Evolutionary conservation across 2,888 invertebrate genomes (phyloP), one percentile per base, ranked within the genome.

Genomic region (Lochmaea crataegi): DNA sequence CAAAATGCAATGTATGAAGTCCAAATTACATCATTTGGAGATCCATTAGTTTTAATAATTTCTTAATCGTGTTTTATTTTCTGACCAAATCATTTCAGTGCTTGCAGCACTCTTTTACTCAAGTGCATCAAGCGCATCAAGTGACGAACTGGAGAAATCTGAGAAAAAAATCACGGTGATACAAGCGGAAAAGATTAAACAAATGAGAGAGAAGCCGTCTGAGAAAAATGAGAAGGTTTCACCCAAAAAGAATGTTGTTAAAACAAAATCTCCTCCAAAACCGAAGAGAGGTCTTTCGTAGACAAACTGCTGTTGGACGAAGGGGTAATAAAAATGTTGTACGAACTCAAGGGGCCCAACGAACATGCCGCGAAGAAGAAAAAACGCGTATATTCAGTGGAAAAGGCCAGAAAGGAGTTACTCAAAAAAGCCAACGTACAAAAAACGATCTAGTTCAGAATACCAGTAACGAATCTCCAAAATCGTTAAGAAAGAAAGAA

Each of bases 281-380:
- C 57, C 75, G n/a, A 80, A 80, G 65, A 82, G 82, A 60, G 64
- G 71, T 41, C 71, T 91, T 71, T 89, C 91, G 89, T 96, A 67
- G 94, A 95, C 81, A 91, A 89, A 74, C 85, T 96, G 66, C 87
- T 96, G 74, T 94, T 93, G 87, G 96, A 96, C 84, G 96, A 96
- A 84, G 95, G 96, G 1, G 95, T 95, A 3, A 93, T 94, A 2
- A 95, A 95, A 85, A 93, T 96, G 91, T 88, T 96, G 57, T 94
- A 94, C 82, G 93, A 94, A 26, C 90, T 95, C 1, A 94, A 94
- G 80, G 88, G 86, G 68, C 84, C 86, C 0, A 87, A 88, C n/a
- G 87, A 83, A 32, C 60, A 76, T 14, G 74, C 78, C 12, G 63
- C 76, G 1, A 84, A 82, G 70, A 83, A 81, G 73, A 80, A 78